Evolutionary conservation across 2,888 invertebrate genomes (phyloP).

Genomic region (Pristionchus japonicus): DNA sequence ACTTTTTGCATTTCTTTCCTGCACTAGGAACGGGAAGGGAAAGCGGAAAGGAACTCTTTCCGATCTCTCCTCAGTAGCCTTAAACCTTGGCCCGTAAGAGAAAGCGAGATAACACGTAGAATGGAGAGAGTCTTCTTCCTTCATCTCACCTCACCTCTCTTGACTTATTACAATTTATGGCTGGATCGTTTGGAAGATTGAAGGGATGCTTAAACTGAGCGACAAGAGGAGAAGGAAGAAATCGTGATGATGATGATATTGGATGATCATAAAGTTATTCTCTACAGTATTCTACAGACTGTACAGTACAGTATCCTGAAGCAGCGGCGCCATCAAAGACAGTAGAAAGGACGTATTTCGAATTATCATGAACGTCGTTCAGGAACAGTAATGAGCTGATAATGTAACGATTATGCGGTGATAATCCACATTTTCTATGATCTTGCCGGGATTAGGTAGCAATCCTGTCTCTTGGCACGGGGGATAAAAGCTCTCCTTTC

Average conservation of each 20-base stretch:
- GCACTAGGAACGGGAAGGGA: conserved; percentile 24
- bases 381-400: background rate
- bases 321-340: too few relatives aligned
- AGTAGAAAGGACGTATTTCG: too few relatives aligned
- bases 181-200: background rate
- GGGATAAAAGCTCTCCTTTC: background rate
- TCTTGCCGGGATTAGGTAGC: background rate
- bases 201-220: background rate
- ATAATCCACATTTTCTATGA: background rate
- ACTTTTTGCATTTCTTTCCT: background rate
- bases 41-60: background rate
- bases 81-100: background rate
- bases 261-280: too few relatives aligned
- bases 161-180: conserved; percentile 24
- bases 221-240: background rate
- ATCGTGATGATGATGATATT: background rate
- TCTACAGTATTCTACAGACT: too few relatives aligned
- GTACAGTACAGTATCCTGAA: too few relatives aligned
- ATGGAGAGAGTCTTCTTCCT: background rate
- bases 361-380: background rate
- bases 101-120: background rate
- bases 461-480: background rate
- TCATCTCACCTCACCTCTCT: background rate
- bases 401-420: background rate
- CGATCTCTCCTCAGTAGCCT: background rate